phyloP scores from a whole-genome alignment of 1,140 invertebrate species.

The Forficula auricularia region DNA sequence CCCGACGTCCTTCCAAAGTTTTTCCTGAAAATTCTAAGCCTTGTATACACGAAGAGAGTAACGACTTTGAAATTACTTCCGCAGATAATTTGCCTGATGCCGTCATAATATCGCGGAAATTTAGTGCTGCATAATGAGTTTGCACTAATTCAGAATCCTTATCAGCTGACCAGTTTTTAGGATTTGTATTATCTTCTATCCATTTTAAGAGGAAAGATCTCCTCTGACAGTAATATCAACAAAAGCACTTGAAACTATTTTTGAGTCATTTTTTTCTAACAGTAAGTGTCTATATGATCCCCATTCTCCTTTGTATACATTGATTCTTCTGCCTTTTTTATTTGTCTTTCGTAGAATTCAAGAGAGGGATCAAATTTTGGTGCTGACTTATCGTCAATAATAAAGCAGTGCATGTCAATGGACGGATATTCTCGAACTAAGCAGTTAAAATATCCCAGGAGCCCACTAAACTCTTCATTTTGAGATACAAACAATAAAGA shows the following conservation, averaged over 20 bases:
- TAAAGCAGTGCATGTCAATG: too few relatives aligned
- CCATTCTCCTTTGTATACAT: conserved; percentile 55
- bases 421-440: conserved; percentile 39
- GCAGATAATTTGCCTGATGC: conserved; percentile 50
- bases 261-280: conserved; percentile 27
- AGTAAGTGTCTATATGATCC: conserved; percentile 58
- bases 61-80: conserved; percentile 29
- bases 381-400: too few relatives aligned
- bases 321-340: conserved; percentile 30
- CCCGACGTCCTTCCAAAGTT: conserved; percentile 31
- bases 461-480: conserved; percentile 46
- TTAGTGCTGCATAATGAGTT: conserved; percentile 46
- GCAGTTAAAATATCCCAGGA: conserved; percentile 65
- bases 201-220: conserved; percentile 65
- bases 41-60: conserved; percentile 18
- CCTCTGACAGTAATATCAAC: conserved; percentile 61
- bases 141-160: conserved; percentile 11
- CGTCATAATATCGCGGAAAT: conserved; percentile 64
- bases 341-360: too few relatives aligned
- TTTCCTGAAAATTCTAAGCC: conserved; percentile 59
- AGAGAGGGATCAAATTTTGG: too few relatives aligned
- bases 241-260: conserved; percentile 45
- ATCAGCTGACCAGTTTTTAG: not conserved
- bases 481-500: conserved; percentile 37
- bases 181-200: conserved; percentile 42